A percentile compares a stretch with the other conserved stretches of the same genome.
These are phyloP conservation scores for Nothocercus julius DNA, from an alignment of 2,113 vertebrate genomes.

Conservation along the genomic window DNA sequence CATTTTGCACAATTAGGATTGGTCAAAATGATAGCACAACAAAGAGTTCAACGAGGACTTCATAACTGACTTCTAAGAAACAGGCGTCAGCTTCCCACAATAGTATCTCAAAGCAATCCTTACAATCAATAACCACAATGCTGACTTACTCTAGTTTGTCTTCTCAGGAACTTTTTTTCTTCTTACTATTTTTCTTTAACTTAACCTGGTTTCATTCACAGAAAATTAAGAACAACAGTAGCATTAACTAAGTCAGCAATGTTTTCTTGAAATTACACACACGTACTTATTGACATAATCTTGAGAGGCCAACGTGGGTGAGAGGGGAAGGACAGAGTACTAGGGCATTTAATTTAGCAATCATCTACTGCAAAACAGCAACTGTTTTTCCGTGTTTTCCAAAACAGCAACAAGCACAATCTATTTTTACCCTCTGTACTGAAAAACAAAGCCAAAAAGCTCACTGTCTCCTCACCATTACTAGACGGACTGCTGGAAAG, in stretches of 20 bases:
- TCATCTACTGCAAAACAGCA: neutral
- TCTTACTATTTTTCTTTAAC: neutral
- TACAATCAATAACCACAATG: neutral
- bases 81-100: neutral
- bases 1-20: slow-evolving; percentile 9
- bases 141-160: neutral
- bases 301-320: neutral
- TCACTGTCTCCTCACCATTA: neutral
- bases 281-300: fast-evolving
- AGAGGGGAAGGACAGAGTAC: neutral
- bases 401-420: neutral
- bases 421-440: neutral
- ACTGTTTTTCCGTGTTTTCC: neutral
- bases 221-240: neutral
- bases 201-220: neutral
- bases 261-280: slow-evolving; percentile 9
- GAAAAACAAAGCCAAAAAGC: neutral
- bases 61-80: slow-evolving; percentile 19
- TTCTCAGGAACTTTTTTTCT: neutral
- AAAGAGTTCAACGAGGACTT: slow-evolving; percentile 12
- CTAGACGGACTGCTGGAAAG: neutral
- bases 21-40: neutral
- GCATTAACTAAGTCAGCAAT: neutral
- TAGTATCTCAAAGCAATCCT: neutral
- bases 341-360: neutral